Evolutionary conservation across 2,113 vertebrate genomes (phyloP).

Genomic region (Psittacara wagleri): DNA sequence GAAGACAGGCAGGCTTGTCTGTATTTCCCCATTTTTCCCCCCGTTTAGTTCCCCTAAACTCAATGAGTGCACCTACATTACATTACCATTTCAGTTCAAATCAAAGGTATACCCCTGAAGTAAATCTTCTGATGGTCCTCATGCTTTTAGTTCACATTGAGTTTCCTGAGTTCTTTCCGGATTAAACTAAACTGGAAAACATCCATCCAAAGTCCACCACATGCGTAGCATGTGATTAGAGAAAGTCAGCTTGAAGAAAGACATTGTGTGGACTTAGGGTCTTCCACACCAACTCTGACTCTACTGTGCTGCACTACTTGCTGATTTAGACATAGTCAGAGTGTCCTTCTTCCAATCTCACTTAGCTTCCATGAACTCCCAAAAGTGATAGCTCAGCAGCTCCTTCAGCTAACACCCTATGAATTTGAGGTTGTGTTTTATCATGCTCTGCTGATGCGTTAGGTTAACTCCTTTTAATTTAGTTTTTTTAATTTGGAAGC

Average conservation of each 20-base stretch:
- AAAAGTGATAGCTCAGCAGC: not conserved
- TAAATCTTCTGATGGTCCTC: not conserved
- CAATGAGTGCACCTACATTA: not conserved
- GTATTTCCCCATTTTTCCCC: not conserved
- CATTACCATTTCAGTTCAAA: not conserved
- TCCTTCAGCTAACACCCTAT: not conserved
- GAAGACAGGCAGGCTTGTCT: not conserved
- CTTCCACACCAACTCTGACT: not conserved
- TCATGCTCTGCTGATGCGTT: not conserved
- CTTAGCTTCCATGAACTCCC: not conserved
- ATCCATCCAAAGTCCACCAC: not conserved
- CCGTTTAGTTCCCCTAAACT: not conserved
- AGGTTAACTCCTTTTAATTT: not conserved
- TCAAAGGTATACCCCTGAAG: not conserved
- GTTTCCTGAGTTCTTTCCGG: not conserved
- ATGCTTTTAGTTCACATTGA: not conserved
- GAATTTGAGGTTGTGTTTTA: not conserved
- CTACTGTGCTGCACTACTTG: not conserved
- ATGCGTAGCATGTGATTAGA: not conserved
- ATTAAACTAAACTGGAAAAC: not conserved
- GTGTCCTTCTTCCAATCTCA: not conserved
- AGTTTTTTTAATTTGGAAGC: not conserved
- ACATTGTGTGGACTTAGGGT: not conserved
- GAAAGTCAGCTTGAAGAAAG: not conserved
- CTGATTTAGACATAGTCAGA: not conserved